A percentile compares a stretch with the other conserved stretches of the same genome.
phyloP scores from a whole-genome alignment of 2,888 invertebrate genomes.

The Endotricha flammealis region DNA sequence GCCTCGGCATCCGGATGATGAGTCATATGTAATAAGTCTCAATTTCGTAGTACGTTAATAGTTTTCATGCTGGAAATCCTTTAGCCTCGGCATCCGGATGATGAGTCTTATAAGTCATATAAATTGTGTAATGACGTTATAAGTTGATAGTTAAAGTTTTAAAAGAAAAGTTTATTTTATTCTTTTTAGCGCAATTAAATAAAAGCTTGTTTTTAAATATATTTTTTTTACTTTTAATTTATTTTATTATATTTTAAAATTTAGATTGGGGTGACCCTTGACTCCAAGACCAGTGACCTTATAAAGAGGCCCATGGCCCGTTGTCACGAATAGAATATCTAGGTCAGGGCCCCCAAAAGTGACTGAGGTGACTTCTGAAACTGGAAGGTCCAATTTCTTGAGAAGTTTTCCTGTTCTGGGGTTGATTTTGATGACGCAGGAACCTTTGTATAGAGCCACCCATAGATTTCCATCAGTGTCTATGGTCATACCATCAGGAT shows the following conservation, averaged over 20 bases:
- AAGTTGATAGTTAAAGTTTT: too few relatives aligned
- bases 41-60: too few relatives aligned
- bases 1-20: too few relatives aligned
- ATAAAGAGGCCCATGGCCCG: slow-evolving; percentile 81
- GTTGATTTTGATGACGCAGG: slow-evolving; percentile 75
- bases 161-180: too few relatives aligned
- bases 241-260: slow-evolving; percentile 32
- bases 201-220: too few relatives aligned
- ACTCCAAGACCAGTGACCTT: slow-evolving; percentile 80
- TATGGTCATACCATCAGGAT: slow-evolving; percentile 86
- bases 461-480: slow-evolving; percentile 87
- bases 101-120: too few relatives aligned
- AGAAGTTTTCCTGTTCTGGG: slow-evolving; percentile 76
- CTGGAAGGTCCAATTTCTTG: slow-evolving; percentile 73
- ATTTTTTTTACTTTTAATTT: too few relatives aligned
- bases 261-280: slow-evolving; percentile 65
- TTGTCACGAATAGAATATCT: slow-evolving; percentile 82
- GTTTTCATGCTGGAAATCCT: too few relatives aligned
- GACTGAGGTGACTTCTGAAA: slow-evolving; percentile 82
- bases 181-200: too few relatives aligned
- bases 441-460: slow-evolving; percentile 84
- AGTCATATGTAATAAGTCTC: too few relatives aligned
- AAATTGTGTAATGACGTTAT: too few relatives aligned
- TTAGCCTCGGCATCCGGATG: too few relatives aligned
- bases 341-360: slow-evolving; percentile 85